Base-by-base conservation (phyloP, 2,113 vertebrate genomes). In the Lepisosteus oculatus region DNA sequence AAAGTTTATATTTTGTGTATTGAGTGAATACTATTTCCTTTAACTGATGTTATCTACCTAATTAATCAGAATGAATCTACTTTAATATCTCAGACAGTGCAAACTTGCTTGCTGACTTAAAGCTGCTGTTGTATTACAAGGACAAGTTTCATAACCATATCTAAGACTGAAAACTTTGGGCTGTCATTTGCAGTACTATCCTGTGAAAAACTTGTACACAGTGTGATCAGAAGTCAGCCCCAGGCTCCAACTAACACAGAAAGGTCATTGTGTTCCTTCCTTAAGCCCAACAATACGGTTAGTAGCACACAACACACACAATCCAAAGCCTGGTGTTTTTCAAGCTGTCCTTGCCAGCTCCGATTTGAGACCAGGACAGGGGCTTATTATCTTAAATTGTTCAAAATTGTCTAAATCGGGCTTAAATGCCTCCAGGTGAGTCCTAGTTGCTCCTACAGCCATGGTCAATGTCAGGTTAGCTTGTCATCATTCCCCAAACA, bases 391-490 rank as follows among this genome's bases (percentile, higher is more conserved):
- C 81, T 74, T 78, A 89, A 92, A 91, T 82, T 87, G 81, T 77
- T 79, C 78, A 85, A 80, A 87, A 88, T 90, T 89, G 84, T 76
- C 84, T 88, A 70, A 88, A 90, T 85, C 73, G 80, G 59, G 68
- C 76, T 80, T 87, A 91, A 91, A 88, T 85, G 85, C 81, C 87
- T 88, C 85, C 87, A 89, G 84, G 89, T 90, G 89, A 89, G 77
- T 62, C 70, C 59, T 68, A 73, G 77, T 74, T 71, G 78, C 78
- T 65, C 56, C 69, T 62, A 43, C 69, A 68, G 78, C 59, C 79
- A 90, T 84, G 83, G 83, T 85, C 81, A 83, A 77, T 80, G 78
- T 84, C 79, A 85, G 79, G 73, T 43, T 64, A 77, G 73, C 70
- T 83, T 78, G 84, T 89, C 87, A 84, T 83, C 82, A 72, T 83